Percentiles rank a stretch among this genome's conserved stretches.
These are phyloP conservation scores for Peromyscus polionotus DNA, from an alignment of 2,113 vertebrate genomes.

Conservation along the genomic window DNA sequence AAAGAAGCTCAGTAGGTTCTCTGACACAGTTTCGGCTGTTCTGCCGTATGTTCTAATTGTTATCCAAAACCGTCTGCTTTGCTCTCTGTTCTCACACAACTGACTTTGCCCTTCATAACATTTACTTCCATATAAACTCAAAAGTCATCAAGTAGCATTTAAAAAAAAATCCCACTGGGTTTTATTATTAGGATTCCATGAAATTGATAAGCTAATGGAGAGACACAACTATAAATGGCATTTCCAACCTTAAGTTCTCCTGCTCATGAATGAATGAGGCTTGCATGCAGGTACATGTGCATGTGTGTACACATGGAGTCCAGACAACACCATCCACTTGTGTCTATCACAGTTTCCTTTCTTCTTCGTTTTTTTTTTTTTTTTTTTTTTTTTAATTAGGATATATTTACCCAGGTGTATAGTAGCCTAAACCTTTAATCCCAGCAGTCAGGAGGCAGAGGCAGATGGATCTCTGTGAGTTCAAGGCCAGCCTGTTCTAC, in stretches of 20 bases:
- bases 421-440: background rate
- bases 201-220: slow-evolving; percentile 30
- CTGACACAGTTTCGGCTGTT: background rate
- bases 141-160: slow-evolving; percentile 47
- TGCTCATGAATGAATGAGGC: background rate
- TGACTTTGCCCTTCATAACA: slow-evolving; percentile 70
- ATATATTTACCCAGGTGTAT: background rate
- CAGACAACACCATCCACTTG: background rate
- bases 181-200: slow-evolving; percentile 26
- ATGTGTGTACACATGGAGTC: background rate
- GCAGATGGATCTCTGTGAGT: background rate
- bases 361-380: background rate
- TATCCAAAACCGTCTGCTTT: background rate
- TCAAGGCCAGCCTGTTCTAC: background rate
- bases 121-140: slow-evolving; percentile 63
- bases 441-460: background rate
- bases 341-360: background rate
- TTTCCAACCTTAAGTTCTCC: slow-evolving; percentile 16
- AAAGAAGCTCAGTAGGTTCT: background rate
- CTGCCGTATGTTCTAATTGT: background rate
- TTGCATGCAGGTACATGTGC: too few relatives aligned
- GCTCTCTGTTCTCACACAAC: slow-evolving; percentile 38
- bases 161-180: slow-evolving; percentile 52
- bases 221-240: slow-evolving; percentile 5
- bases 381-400: background rate